phyloP scores from a whole-genome alignment of 2,888 invertebrate genomes.

The Epinotia nisella region DNA sequence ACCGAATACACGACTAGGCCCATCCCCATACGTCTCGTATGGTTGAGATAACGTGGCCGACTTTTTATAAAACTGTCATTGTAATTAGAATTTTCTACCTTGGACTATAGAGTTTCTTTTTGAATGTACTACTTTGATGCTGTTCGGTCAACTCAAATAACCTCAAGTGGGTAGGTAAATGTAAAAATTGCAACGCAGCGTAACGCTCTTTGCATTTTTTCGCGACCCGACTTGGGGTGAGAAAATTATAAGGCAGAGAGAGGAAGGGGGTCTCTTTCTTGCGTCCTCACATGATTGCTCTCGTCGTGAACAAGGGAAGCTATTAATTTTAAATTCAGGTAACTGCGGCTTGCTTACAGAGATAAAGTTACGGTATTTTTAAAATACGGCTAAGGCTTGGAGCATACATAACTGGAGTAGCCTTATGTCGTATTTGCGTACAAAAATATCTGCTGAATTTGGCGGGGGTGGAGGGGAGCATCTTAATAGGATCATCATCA shows the following conservation, averaged over 20 bases:
- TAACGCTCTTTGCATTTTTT: conserved; percentile 65
- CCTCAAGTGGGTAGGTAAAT: no score
- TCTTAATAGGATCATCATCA: no score
- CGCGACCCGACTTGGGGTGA: conserved; percentile 59
- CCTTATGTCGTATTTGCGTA: no score
- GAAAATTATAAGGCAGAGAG: conserved; percentile 67
- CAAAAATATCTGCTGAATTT: no score
- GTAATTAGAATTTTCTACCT: no score
- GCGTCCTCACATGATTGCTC: conserved; percentile 67
- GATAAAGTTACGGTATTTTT: conserved; percentile 11
- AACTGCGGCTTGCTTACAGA: conserved; percentile 24
- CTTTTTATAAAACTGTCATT: no score
- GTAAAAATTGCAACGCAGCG: conserved; percentile 51
- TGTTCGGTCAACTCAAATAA: no score
- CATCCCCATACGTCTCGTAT: conserved; percentile 26
- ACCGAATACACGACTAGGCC: conserved; percentile 8
- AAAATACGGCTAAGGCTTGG: conserved; percentile 1
- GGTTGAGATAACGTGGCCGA: no score
- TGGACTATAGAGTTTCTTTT: no score
- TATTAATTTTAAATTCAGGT: conserved; percentile 49
- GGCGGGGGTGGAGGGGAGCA: no score
- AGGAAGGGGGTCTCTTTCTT: conserved; percentile 55
- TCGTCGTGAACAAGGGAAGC: conserved; percentile 54
- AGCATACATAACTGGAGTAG: no score
- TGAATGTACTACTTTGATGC: no score